Evolutionary conservation across 2,888 invertebrate species (phyloP), one percentile per base, ranked within the genome.

Genomic region (Netelia fuscicornis): DNA sequence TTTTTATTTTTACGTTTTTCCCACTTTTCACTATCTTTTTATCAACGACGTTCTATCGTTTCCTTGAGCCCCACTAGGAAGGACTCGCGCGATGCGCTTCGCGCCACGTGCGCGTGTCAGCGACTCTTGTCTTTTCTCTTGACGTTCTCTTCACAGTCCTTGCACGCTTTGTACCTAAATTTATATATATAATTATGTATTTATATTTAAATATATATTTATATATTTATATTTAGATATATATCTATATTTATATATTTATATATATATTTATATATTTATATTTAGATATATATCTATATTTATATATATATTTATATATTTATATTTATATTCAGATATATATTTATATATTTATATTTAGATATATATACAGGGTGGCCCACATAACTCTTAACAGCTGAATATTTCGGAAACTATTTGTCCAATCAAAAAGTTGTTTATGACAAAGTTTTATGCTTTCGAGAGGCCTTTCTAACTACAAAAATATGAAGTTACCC

Each of bases 101-200:
- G 56, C 76, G 81, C 84, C 81, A 81, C 84, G 81, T 81, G 84
- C 71, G 70, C 80, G 72, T 48, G 52, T 58, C 60, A 44, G 44
- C 77, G 37, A 23, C 56, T 58, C 56, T 6, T 65, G 52, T 58
- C n/a, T n/a, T 65, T 37, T 42, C 10, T 3, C 42, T 65, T 20
- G 13, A n/a, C n/a, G n/a, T 65, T 65, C 65, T n/a, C 65, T 5
- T 65, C 20, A 37, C 6, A 3, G 3, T 30, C 2, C 30, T 9
- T 23, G 2, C 62, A 30, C 30, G 6, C 30, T 5, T 30, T 30
- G 30, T 5, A 0, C 30, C 5, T 30, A 30, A 30, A 30, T 5
- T 30, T 48, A 48, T 48, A 11, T 11, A 11, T 48, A 48, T 11
- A 48, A 0, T 6, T 48, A 48, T 48, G 9, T 48, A 48, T 48